Base-by-base conservation (phyloP, 2,113 vertebrate genomes). In the Tretioscincus oriximinensis region DNA sequence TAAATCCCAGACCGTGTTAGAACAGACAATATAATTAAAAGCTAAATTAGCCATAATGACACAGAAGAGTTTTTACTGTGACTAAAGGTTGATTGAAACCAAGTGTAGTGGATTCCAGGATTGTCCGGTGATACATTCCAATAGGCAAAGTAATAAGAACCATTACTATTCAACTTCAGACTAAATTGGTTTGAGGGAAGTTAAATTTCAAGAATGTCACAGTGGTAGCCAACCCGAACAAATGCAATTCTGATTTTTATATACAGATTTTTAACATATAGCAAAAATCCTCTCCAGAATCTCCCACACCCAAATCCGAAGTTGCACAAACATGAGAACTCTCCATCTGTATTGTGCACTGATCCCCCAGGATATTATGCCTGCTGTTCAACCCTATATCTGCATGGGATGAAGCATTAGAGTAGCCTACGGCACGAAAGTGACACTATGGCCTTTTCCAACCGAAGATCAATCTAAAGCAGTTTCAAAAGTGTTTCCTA, bases 11-110 rank as follows among this genome's bases (percentile, higher is more conserved):
- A 91, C 90, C 90, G 87, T 79, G 90, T 91, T 90, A 92, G 85
- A 90, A 90, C 77, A 87, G 88, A 86, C 90, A 90, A 91, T 89
- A 89, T 91, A 91, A 92, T 93, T 93, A 93, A 93, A 93, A 93
- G 88, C 84, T 90, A 91, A 92, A 93, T 91, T 90, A 93, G 81
- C 85, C 87, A 86, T 92, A 88, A 90, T 90, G 77, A 83, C 64
- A 77, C 54, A 82, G 86, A 83, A 88, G 82, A 86, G 83, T 88
- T 90, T 83, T 91, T 91, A 87, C 84, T 88, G 86, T 93, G 92
- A 90, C 90, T 90, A 90, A 92, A 65, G 80, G 84, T 90, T 89
- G 92, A 88, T 89, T 92, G 90, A 91, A 92, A 85, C 70, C 89
- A 70, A 88, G 87, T 88, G 88, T 85, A 84, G 82, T 76, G 82